Base-by-base conservation (phyloP, 2,113 vertebrate species). In the Hippocampus comes region DNA sequence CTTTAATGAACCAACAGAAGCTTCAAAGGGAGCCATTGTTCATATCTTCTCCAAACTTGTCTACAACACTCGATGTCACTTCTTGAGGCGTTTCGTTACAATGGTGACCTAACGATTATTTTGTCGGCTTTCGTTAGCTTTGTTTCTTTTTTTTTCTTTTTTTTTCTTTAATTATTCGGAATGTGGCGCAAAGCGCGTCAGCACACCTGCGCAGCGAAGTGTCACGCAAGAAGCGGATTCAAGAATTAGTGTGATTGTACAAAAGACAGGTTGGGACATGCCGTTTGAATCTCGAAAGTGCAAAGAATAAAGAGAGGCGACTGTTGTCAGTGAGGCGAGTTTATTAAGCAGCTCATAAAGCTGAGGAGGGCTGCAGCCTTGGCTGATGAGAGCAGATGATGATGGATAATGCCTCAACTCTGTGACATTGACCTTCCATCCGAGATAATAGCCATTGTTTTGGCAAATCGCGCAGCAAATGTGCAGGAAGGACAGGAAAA, bases 381-480 rank as follows among this genome's bases (percentile, higher is more conserved):
- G 86, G 82, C 84, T 87, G 88, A 91, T 92, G 93, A 91, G 93
- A 91, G 87, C 91, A 92, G 91, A 93, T 93, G 92, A 91, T 95
- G 95, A 97, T 94, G 93, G 94, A 96, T 97, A 82, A 93, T 88
- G 89, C 92, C 88, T 64, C 81, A 8, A 82, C 83, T 91, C 49
- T 89, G 92, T 95, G 96, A 95, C 96, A 96, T 93, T 96, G 95
- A 96, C 94, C 95, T 95, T 95, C 93, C 92, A 92, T 92, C 93
- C 93, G 88, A 94, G 95, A 97, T 95, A 95, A 96, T 95, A 90
- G 83, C 94, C 87, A 95, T 97, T 97, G 95, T 97, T 95, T 93
- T 84, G 89, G 72, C 75, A 92, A 91, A 87, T 92, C 82, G 82
- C 89, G 77, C 85, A 81, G 92, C 87, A 86, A 89, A 91, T 85